Evolutionary conservation across 2,797 vertebrate species (phyloP).

Genomic region (Melanogrammus aeglefinus): DNA sequence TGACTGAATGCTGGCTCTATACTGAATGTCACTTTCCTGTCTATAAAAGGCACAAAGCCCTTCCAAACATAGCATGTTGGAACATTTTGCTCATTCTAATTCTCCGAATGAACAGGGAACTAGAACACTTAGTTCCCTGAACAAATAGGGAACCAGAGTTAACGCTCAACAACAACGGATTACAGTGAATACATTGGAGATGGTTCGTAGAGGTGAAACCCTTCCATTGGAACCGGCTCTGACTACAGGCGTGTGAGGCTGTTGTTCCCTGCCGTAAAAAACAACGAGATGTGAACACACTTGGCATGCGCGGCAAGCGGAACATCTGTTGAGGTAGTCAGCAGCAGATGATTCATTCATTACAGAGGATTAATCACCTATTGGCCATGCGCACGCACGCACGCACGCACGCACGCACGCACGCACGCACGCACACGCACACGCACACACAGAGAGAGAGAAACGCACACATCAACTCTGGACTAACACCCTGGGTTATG

Average conservation of each 20-base stretch:
- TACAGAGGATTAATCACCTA: background rate
- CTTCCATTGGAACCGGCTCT: background rate
- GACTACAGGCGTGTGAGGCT: background rate
- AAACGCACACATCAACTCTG: background rate
- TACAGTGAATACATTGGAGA: background rate
- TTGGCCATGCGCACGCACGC: slow-evolving; percentile 62
- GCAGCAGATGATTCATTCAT: background rate
- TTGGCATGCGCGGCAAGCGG: background rate
- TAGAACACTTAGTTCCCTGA: no score
- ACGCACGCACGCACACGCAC: background rate
- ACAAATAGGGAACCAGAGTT: background rate
- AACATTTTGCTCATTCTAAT: background rate
- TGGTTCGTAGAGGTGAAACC: background rate
- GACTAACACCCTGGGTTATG: no score
- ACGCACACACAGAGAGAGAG: background rate
- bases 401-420: background rate
- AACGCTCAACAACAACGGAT: background rate
- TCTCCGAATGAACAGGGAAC: background rate
- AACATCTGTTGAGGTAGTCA: background rate
- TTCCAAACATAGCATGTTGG: background rate
- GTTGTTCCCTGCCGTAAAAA: background rate
- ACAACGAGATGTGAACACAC: background rate
- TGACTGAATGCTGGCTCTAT: no score
- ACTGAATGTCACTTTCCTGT: no score
- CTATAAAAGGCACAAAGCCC: background rate